These are phyloP conservation scores for Coracopsis vasa DNA, from an alignment of 2,113 vertebrate genomes.

Conservation along the genomic window DNA sequence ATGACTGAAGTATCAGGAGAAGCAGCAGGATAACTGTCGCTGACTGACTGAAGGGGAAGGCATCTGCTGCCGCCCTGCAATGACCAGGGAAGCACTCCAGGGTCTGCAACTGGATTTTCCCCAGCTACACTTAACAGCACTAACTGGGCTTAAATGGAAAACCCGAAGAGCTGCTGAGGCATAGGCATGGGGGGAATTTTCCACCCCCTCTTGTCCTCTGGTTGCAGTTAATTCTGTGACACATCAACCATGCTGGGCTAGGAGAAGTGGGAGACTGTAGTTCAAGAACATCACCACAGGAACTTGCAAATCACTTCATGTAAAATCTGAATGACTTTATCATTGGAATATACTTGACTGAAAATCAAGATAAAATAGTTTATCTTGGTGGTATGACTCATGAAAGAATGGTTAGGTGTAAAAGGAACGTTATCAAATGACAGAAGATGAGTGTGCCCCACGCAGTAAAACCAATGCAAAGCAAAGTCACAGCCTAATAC, in stretches of 20 bases:
- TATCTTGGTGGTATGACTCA: slow-evolving; percentile 5
- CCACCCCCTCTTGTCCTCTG: not conserved
- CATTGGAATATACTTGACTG: not conserved
- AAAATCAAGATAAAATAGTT: slow-evolving; percentile 10
- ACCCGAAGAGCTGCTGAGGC: not conserved
- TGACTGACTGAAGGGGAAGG: not conserved
- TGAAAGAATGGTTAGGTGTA: not conserved
- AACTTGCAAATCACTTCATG: not conserved
- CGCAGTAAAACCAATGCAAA: not conserved
- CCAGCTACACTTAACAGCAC: not conserved
- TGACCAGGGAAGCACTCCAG: not conserved
- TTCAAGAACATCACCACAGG: not conserved
- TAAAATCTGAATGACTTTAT: not conserved
- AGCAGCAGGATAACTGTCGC: not conserved
- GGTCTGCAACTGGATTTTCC: slow-evolving; percentile 9
- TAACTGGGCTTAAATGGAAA: not conserved
- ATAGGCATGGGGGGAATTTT: not conserved
- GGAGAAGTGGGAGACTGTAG: not conserved
- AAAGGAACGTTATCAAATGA: not conserved
- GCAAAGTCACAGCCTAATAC: not conserved
- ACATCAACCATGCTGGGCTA: not conserved
- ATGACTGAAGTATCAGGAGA: not conserved
- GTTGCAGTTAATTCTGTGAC: not conserved
- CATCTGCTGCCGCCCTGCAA: not conserved
- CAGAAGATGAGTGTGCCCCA: not conserved